These are phyloP conservation scores for Drymonia ruficornis DNA, from an alignment of 2,888 invertebrate genomes.

Conservation along the genomic window DNA sequence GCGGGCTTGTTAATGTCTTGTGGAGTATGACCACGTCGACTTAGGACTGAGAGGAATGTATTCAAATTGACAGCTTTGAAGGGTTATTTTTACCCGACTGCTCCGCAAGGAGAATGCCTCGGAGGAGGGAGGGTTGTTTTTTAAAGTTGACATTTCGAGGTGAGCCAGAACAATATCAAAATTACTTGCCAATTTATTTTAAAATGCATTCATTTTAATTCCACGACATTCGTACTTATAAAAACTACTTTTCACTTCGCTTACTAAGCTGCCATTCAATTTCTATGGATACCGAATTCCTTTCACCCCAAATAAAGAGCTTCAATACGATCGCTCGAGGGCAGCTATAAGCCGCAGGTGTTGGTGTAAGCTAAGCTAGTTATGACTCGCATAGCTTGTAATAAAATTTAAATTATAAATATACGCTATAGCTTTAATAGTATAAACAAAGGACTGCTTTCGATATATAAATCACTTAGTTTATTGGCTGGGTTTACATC, in stretches of 20 bases:
- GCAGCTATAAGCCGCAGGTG: background rate
- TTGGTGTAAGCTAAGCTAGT: background rate
- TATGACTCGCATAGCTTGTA: background rate
- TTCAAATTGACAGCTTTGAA: background rate
- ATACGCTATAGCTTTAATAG: no score
- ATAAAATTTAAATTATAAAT: no score
- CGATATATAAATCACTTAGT: no score
- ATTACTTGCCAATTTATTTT: no score
- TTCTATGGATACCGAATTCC: background rate
- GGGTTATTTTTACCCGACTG: background rate
- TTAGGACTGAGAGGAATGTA: background rate
- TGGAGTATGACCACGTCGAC: constrained; percentile 4
- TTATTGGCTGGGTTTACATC: no score
- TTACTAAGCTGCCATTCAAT: background rate
- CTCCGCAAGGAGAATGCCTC: no score
- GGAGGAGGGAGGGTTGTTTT: no score
- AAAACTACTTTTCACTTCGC: background rate
- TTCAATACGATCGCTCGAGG: background rate
- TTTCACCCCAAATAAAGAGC: constrained; percentile 1
- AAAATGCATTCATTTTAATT: background rate
- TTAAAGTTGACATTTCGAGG: no score
- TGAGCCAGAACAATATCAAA: no score
- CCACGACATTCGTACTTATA: background rate
- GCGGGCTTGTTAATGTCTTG: constrained; percentile 52
- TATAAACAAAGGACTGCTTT: no score